Percentiles rank a stretch among this genome's conserved stretches.
Evolutionary conservation across 1,140 invertebrate species (phyloP).

Genomic region (Pseudomyrmex pallidus): DNA sequence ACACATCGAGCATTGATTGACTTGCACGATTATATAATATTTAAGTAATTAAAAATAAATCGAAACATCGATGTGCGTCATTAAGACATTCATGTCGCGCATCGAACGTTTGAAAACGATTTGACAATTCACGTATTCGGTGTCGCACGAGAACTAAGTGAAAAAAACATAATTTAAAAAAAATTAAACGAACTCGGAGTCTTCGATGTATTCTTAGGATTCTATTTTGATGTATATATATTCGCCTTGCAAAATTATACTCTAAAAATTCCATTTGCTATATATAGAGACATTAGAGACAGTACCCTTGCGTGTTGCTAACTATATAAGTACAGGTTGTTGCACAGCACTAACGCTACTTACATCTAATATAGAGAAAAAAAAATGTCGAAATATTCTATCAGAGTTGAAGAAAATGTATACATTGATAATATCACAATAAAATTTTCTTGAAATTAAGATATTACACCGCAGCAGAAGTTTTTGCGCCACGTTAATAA

Average conservation of each 20-base stretch:
- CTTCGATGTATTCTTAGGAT: background rate
- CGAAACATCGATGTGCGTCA: constrained; percentile 14
- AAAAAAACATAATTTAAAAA: background rate
- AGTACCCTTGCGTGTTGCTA: constrained; percentile 4
- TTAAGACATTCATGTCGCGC: constrained; percentile 11
- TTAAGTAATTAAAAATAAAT: constrained; percentile 56
- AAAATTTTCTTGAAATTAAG: background rate
- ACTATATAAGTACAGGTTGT: constrained; percentile 2
- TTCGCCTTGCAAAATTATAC: background rate
- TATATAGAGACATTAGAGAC: constrained; percentile 4
- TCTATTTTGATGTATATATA: constrained; percentile 6
- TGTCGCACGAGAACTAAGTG: background rate
- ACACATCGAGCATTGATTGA: constrained; percentile 78
- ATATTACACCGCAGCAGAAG: background rate
- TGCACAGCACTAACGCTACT: constrained; percentile 34
- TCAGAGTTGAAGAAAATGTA: no score
- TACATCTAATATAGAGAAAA: background rate
- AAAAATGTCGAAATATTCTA: no score
- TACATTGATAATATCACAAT: no score
- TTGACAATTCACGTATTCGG: no score
- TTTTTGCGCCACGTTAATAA: background rate
- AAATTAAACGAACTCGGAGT: background rate
- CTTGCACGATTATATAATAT: constrained; percentile 68
- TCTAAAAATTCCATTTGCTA: constrained; percentile 22
- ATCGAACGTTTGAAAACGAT: background rate